Conservation (phyloP, 1,140 invertebrate species). For the Homalodisca vitripennis region DNA sequence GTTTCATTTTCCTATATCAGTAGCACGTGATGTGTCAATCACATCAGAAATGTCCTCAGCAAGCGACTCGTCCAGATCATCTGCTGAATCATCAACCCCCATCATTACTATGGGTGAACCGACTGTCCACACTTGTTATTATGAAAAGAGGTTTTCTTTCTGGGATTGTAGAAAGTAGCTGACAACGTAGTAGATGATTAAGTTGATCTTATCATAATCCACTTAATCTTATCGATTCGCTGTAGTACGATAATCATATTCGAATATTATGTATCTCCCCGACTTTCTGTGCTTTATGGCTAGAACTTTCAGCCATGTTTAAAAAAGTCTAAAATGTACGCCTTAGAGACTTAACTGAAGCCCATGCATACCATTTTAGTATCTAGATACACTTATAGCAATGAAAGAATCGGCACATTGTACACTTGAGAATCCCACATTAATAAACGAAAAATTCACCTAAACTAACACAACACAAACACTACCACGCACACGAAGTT, state of each 20-base stretch:
- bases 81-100: slow-evolving; percentile 86
- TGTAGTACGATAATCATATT: slow-evolving; percentile 40
- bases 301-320: slow-evolving; percentile 41
- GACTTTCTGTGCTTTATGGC: slow-evolving; percentile 36
- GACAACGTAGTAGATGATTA: slow-evolving; percentile 34
- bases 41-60: slow-evolving; percentile 72
- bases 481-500: neutral
- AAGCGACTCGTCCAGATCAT: slow-evolving; percentile 91
- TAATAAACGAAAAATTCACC: neutral
- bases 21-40: slow-evolving; percentile 70
- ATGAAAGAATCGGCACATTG: neutral
- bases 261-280: slow-evolving; percentile 38
- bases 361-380: neutral
- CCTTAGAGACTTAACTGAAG: neutral
- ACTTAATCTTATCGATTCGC: slow-evolving; percentile 39
- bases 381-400: neutral
- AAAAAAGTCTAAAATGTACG: neutral
- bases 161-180: too few relatives aligned
- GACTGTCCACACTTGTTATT: slow-evolving; percentile 85
- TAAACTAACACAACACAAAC: slow-evolving; percentile 7
- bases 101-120: slow-evolving; percentile 77
- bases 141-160: slow-evolving; percentile 89
- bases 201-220: slow-evolving; percentile 33
- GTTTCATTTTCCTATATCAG: slow-evolving; percentile 82
- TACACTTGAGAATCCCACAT: neutral